Base-by-base conservation (phyloP, 2,113 vertebrate species). In the Hyperoodon ampullatus region DNA sequence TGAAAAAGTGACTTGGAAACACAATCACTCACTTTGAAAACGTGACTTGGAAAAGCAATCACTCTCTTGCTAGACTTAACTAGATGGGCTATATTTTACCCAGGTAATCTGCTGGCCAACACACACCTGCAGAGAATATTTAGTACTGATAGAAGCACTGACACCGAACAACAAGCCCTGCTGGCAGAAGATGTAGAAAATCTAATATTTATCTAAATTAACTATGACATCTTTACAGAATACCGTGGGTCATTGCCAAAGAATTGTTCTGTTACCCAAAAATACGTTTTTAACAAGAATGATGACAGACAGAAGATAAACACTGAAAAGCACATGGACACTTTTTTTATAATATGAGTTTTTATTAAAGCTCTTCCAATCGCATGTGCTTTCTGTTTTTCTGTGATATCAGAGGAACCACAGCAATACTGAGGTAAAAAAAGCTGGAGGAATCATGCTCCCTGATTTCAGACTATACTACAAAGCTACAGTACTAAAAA, bases 141-240 rank as follows among this genome's bases (percentile, higher is more conserved):
- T 82, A 93, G n/a, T 55, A 85, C 15, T 82, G n/a, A 30, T 87
- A 75, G 61, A 77, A 93, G 13, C 68, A 91, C 21, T 81, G 26
- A 65, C 78, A 71, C 10, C 53, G 68, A 90, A 66, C 63, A 95
- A 90, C 15, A 90, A 72, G 8, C 28, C 11, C 66, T 92, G 77
- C 75, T 83, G 53, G 53, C 75, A 88, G 47, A 93, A 97, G 65
- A 84, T 53, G 33, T 78, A 2, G 39, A 61, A 93, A 93, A 93
- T 70, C 63, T 93, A 90, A 82, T 74, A 90, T 93, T 90, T 91
- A 65, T 90, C 68, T 82, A 88, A 95, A 91, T 95, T 96, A 88
- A 65, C 68, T 35, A 83, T 75, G 74, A n/a, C 44, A 82, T 82
- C 74, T 97, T 86, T 70, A 87, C 60, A 90, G 68, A 93, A 82